Conservation (phyloP, 2,113 vertebrate species). For the Rynchops niger region DNA sequence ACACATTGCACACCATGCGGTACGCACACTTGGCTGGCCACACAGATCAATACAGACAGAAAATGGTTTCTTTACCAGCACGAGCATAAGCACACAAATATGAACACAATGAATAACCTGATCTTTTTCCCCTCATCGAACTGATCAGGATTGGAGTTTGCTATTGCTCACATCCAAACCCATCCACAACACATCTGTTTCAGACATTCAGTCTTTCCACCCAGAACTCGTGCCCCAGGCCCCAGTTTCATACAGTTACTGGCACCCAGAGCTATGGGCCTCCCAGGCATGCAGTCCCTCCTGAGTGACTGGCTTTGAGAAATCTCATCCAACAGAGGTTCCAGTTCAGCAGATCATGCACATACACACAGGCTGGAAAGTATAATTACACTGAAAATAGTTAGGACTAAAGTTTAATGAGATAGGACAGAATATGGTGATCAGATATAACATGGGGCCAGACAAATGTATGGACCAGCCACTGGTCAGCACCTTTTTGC, state of each 20-base stretch:
- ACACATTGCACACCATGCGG: neutral
- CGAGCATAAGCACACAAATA: neutral
- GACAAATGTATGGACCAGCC: neutral
- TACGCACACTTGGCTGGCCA: neutral
- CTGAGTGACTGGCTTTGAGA: neutral
- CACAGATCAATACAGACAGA: neutral
- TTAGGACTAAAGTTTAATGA: neutral
- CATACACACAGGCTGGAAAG: neutral
- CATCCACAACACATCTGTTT: neutral
- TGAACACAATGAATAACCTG: neutral
- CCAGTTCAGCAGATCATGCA: neutral
- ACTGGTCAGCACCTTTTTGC: neutral
- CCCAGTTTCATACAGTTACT: neutral
- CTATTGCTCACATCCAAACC: neutral
- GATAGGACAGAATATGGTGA: neutral
- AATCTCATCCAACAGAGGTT: neutral
- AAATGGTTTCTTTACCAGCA: neutral
- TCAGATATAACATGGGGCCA: neutral
- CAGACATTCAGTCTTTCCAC: neutral
- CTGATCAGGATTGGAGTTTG: neutral
- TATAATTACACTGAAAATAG: neutral
- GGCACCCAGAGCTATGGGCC: neutral
- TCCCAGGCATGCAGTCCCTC: neutral
- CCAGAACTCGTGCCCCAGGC: neutral
- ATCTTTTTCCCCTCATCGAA: neutral